Conservation (phyloP, 64 coral and sea anemone genomes). For the Porites australiensis region DNA sequence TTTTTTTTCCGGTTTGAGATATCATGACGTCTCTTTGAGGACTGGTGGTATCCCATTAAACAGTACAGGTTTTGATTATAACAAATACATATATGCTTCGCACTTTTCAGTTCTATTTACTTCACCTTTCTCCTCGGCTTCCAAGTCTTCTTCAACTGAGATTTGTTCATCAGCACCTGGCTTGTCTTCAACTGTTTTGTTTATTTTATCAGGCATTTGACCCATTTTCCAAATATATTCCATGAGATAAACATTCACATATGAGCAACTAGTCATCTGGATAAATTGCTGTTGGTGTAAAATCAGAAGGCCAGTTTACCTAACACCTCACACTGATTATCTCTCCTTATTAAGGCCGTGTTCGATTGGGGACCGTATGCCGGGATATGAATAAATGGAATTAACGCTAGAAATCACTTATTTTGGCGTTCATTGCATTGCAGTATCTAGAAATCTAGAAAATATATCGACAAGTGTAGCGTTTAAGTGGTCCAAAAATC, state of each 20-base stretch:
- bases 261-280: background rate
- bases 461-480: too few species aligned
- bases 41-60: too few species aligned
- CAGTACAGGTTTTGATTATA: background rate
- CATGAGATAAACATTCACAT: constrained; percentile 26
- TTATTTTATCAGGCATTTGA: background rate
- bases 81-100: background rate
- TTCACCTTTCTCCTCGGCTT: constrained; percentile 6
- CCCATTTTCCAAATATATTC: constrained; percentile 47
- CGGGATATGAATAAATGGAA: too few species aligned
- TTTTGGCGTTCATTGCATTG: too few species aligned
- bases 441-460: too few species aligned
- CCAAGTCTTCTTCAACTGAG: background rate
- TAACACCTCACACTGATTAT: too few species aligned
- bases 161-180: background rate
- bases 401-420: too few species aligned
- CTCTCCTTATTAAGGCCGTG: background rate
- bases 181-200: background rate
- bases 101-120: background rate
- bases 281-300: constrained; percentile 14
- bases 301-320: background rate
- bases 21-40: too few species aligned
- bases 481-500: too few species aligned
- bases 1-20: too few species aligned
- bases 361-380: too few species aligned